Base-by-base conservation (phyloP, 1,140 invertebrate species). In the Drosophila tristis region DNA sequence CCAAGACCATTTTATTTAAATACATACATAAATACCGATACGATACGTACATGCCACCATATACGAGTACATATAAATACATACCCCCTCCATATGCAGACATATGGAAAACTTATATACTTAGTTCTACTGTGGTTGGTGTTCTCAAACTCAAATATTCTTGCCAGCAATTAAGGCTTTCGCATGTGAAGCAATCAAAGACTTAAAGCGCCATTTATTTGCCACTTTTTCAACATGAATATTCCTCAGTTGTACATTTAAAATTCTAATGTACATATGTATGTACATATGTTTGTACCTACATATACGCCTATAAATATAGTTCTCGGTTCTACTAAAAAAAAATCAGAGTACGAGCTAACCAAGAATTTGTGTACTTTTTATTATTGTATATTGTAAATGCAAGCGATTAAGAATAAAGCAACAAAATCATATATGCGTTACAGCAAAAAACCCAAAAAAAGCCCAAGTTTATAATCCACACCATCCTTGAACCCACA, bases 201-300 rank as follows among this genome's bases (percentile, higher is more conserved):
- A 89, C 84, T 89, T 90, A 64, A 74, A 89, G 65, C 80, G 84
- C 84, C 84, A 89, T 89, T 89, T 74, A 50, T 67, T 89, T 89
- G 84, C 84, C 84, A 89, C 64, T 64, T 70, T 78, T 61, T 73
- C 42, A 76, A 65, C 31, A 43, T 54, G 47, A 51, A 85, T 71
- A 87, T 85, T 85, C 72, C 80, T 85, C 80, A 80, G 72, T 76
- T 86, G 80, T 76, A 80, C 53, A 59, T 78, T 58, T 61, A 47
- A 65, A 43, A 39, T 63, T 47, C 63, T 55, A 56, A 49, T 75
- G 71, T 57, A 78, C 26, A 31, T 60, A 20, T 29, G 23, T 51
- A 49, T 45, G 65, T 44, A 16, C 16, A 16, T 16, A 66, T 55
- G 56, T 57, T 74, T 26, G 31, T 60, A 20, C 26, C 35, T 45